These are phyloP conservation scores for Bombus terrestris DNA, from an alignment of 1,140 invertebrate species.

Conservation along the genomic window DNA sequence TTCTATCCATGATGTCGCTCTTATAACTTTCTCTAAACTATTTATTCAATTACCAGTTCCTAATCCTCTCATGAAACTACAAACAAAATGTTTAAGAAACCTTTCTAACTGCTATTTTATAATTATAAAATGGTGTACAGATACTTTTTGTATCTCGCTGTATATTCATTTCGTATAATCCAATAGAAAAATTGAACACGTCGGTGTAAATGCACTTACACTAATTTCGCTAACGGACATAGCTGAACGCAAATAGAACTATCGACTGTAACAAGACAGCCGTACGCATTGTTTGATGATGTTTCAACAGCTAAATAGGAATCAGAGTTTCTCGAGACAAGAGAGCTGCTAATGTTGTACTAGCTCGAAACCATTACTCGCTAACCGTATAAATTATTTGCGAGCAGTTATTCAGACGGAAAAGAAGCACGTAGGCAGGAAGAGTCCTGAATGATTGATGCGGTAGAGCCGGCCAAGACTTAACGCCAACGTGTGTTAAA, in stretches of 20 bases:
- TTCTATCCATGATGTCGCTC: not conserved
- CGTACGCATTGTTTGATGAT: not conserved
- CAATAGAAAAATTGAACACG: not conserved
- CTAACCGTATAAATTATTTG: conserved; percentile 35
- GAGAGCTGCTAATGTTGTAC: too few species aligned
- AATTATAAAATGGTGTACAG: too few species aligned
- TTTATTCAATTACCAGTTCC: not conserved
- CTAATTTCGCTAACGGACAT: not conserved
- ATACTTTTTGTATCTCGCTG: too few species aligned
- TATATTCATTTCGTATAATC: not conserved
- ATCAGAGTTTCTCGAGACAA: not conserved
- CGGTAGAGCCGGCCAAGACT: conserved; percentile 4
- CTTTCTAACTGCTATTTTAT: too few species aligned
- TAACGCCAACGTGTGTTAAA: conserved; percentile 34
- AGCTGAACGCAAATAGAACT: too few species aligned
- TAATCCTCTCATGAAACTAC: not conserved
- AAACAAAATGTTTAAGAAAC: not conserved
- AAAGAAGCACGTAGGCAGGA: conserved; percentile 47
- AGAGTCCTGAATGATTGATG: conserved; percentile 49
- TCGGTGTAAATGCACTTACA: too few species aligned
- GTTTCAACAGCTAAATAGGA: not conserved
- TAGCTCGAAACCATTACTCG: not conserved
- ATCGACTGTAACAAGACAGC: too few species aligned
- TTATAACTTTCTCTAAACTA: not conserved
- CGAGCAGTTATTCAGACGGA: conserved; percentile 32